Conservation (phyloP, 64 coral and sea anemone species). For the Pocillopora verrucosa region DNA sequence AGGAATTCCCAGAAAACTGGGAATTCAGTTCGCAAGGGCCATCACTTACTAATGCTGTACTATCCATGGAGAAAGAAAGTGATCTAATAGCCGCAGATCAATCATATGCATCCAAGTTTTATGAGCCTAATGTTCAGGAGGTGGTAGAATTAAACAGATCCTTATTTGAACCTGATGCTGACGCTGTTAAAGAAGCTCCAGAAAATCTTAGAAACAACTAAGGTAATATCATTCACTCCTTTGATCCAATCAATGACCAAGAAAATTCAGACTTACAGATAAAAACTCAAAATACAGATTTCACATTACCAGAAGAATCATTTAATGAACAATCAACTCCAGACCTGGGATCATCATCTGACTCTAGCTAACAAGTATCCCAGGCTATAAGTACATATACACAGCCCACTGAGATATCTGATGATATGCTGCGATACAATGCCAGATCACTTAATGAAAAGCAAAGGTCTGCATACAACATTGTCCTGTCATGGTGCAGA, state of each 20-base stretch:
- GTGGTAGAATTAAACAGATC: too few relatives aligned
- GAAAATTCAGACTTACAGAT: constrained; percentile 33
- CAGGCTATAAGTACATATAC: not conserved
- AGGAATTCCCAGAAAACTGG: constrained; percentile 1
- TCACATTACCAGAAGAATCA: constrained; percentile 19
- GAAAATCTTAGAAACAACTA: too few relatives aligned
- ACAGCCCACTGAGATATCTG: too few relatives aligned
- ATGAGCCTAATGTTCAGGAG: too few relatives aligned
- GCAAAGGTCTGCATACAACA: not conserved
- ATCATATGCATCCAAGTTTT: too few relatives aligned
- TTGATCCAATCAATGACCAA: constrained; percentile 30
- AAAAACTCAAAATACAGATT: constrained; percentile 20
- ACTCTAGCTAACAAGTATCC: constrained; percentile 8
- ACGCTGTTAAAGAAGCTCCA: too few relatives aligned
- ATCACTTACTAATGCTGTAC: too few relatives aligned
- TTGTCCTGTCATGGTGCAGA: not conserved
- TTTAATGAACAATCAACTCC: constrained; percentile 23
- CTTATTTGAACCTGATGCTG: too few relatives aligned
- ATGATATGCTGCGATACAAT: not conserved
- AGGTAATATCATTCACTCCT: too few relatives aligned
- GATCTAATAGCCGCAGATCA: too few relatives aligned
- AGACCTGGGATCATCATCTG: constrained; percentile 14
- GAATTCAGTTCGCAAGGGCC: not conserved
- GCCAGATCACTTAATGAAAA: not conserved
- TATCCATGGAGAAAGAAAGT: too few relatives aligned